phyloP scores from a whole-genome alignment of 2,113 vertebrate species.

The Sapajus apella region DNA sequence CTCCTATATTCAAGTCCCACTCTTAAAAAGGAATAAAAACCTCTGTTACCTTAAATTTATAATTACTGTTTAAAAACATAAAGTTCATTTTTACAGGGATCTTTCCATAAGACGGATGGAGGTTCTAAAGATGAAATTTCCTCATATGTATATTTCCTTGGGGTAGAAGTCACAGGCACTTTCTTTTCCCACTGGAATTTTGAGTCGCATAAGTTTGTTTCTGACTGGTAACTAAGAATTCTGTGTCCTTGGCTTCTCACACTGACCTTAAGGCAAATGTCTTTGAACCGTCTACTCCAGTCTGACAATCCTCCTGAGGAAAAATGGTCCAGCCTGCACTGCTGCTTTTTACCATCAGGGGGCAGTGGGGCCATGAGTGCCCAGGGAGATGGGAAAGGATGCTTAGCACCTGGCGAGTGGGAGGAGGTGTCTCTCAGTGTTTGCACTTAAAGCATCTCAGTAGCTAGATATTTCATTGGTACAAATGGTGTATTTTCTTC shows the following conservation, averaged over 20 bases:
- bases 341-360: slow-evolving; percentile 50
- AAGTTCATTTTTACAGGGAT: neutral
- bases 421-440: slow-evolving; percentile 49
- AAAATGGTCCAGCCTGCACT: neutral
- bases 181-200: neutral
- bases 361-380: slow-evolving; percentile 51
- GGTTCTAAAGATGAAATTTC: slow-evolving; percentile 19
- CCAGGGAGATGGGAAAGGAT: neutral
- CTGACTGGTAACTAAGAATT: neutral
- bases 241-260: neutral
- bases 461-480: slow-evolving; percentile 63
- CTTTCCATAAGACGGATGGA: slow-evolving; percentile 12
- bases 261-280: neutral
- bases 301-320: neutral
- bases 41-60: neutral
- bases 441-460: slow-evolving; percentile 50
- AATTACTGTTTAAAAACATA: slow-evolving; percentile 22
- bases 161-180: neutral
- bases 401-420: slow-evolving; percentile 51
- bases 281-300: neutral
- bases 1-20: neutral
- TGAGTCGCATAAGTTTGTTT: neutral
- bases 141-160: neutral
- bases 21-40: slow-evolving; percentile 21
- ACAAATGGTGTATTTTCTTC: slow-evolving; percentile 65